Conservation (phyloP, 1,140 invertebrate species). For the Delia radicum region DNA sequence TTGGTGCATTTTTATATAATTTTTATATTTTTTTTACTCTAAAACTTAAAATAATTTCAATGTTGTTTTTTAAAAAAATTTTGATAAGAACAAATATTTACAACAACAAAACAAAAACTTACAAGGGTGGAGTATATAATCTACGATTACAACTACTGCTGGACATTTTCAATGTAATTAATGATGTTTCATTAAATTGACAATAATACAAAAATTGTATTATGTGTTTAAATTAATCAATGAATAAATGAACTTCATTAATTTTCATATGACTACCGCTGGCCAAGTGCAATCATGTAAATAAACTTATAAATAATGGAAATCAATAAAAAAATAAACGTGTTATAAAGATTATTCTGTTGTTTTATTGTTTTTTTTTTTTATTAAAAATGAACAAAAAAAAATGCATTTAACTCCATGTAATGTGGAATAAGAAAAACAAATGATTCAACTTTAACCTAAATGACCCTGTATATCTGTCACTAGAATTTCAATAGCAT, state of each 20-base stretch:
- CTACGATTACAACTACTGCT: background rate
- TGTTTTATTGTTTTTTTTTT: background rate
- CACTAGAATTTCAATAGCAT: conserved; percentile 32
- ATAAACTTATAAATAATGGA: background rate
- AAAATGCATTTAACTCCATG: background rate
- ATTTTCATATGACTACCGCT: background rate
- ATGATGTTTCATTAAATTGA: conserved; percentile 2
- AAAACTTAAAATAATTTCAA: too few relatives aligned
- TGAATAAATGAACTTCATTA: background rate
- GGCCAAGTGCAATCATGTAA: background rate
- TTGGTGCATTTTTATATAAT: too few relatives aligned
- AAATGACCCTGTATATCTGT: conserved; percentile 51
- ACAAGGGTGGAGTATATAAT: background rate
- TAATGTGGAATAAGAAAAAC: conserved; percentile 39
- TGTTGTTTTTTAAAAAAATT: background rate
- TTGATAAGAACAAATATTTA: background rate
- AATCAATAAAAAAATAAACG: background rate
- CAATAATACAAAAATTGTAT: background rate
- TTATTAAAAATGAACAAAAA: background rate
- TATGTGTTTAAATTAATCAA: background rate
- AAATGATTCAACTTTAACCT: conserved; percentile 56
- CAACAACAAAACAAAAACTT: background rate
- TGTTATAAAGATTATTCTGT: background rate
- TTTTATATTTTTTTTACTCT: too few relatives aligned
- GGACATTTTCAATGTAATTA: background rate